Evolutionary conservation across 2,113 vertebrate species (phyloP).

Genomic region (Oenanthe melanoleuca): DNA sequence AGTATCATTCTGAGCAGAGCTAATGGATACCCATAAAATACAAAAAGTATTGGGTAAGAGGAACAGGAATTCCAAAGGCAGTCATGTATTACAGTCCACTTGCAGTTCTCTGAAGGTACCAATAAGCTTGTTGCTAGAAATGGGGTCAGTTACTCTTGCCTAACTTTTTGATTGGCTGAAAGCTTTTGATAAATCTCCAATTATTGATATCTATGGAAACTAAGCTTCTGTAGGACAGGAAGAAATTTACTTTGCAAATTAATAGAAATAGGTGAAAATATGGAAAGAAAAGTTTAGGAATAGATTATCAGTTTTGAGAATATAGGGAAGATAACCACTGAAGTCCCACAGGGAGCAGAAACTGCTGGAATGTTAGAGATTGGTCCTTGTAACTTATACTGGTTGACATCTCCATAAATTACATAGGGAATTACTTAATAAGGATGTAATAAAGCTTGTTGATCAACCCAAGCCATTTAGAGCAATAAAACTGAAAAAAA

Average conservation of each 20-base stretch:
- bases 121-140: background rate
- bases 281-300: background rate
- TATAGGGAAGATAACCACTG: background rate
- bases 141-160: rapidly evolving
- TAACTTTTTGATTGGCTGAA: background rate
- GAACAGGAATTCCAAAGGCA: background rate
- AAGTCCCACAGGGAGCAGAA: background rate
- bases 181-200: background rate
- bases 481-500: background rate
- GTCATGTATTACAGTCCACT: background rate
- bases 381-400: background rate
- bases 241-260: background rate
- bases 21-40: background rate
- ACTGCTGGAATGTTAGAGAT: background rate
- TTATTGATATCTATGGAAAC: background rate
- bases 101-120: background rate
- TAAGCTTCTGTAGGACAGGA: background rate
- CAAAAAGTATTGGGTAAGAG: background rate
- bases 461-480: background rate
- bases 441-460: background rate
- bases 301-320: background rate
- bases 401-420: background rate
- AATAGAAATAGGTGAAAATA: background rate
- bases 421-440: background rate
- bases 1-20: background rate